Evolutionary conservation across 2,797 vertebrate genomes (phyloP), one percentile per base, ranked within the genome.

Genomic region (Gymnothorax javanicus): DNA sequence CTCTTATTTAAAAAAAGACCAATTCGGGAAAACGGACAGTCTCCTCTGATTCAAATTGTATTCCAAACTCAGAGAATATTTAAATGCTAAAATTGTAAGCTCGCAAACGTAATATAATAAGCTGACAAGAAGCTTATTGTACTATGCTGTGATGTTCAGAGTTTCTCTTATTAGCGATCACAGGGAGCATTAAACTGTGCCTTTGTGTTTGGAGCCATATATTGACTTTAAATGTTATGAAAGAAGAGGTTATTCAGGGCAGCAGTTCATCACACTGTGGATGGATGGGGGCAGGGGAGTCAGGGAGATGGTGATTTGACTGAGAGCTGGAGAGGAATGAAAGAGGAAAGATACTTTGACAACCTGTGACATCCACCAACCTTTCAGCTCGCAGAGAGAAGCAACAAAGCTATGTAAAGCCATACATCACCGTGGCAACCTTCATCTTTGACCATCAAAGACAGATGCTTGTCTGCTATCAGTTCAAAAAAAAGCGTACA

Each of bases 1-100:
- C 89, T 91, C 88, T 91, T 93, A 91, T 94, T 89, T 90, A 89
- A 91, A 91, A 86, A 91, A 91, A 94, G 84, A 88, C 84, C 86
- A 86, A 88, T 81, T 86, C 86, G 87, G 94, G 94, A 93, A 94
- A 94, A 94, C 90, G 93, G 91, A 92, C 93, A 92, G 93, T 91
- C 93, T 87, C 52, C 91, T 90, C 92, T 94, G 94, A 95, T 95
- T 96, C 94, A 96, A 95, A 95, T 95, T 95, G 95, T 94, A 94
- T 92, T 85, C 79, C 85, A 91, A 93, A 91, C 84, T 92, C 91
- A 75, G 75, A 90, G 94, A 94, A 96, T 94, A 96, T 96, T 95
- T 95, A 96, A 96, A 97, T 96, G 95, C 95, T 96, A 96, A 96
- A 96, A 95, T 96, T 92, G 95, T 96, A 96, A 96, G 96, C 96